Percentiles rank a stretch among this genome's conserved stretches.
Evolutionary conservation across 2,113 vertebrate genomes (phyloP).

Genomic region (Microcebus murinus): DNA sequence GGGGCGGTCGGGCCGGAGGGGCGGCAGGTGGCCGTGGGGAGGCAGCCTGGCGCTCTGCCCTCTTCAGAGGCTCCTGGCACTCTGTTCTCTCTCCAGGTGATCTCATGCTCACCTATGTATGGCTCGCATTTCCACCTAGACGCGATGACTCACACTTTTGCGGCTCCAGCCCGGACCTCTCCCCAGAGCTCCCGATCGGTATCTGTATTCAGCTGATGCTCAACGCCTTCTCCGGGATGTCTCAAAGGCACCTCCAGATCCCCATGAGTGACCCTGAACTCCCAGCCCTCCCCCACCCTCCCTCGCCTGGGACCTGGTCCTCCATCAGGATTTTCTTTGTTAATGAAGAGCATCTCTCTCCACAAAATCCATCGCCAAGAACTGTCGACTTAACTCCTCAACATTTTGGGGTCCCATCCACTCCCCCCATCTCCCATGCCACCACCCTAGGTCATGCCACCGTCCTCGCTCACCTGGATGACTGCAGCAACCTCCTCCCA

Average conservation of each 20-base stretch:
- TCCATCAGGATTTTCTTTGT: background rate
- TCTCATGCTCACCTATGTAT: background rate
- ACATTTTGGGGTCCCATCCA: accelerated
- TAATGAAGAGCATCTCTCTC: background rate
- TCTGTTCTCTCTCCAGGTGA: background rate
- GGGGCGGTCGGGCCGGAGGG: background rate
- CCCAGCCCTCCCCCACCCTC: accelerated
- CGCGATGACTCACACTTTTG: background rate
- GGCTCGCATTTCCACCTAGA: background rate
- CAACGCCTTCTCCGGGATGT: background rate
- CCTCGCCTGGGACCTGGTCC: accelerated
- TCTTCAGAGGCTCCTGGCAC: background rate
- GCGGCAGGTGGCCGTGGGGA: background rate
- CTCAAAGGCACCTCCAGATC: background rate
- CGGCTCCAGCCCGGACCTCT: background rate
- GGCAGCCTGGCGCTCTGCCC: background rate
- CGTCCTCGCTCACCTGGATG: background rate
- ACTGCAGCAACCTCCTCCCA: accelerated
- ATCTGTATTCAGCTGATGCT: background rate
- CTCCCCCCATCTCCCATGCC: too few relatives aligned
- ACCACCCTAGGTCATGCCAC: accelerated
- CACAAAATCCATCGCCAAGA: background rate
- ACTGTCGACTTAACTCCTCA: background rate
- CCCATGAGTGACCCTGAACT: background rate
- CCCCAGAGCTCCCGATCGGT: accelerated